Evolutionary conservation across 2,888 invertebrate genomes (phyloP).

Genomic region (Cephus pygmeus): DNA sequence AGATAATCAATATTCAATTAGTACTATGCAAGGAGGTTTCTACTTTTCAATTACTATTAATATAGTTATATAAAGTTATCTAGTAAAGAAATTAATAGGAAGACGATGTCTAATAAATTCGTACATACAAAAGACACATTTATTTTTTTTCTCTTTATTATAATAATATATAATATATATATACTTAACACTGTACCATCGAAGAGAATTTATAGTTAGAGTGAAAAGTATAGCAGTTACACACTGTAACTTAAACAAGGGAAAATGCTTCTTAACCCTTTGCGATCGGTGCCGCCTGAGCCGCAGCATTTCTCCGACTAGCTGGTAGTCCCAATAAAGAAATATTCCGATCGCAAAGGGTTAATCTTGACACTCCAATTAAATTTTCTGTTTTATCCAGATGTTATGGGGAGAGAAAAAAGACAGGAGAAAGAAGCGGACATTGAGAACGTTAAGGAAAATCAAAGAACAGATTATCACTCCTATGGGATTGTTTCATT

Average conservation of each 20-base stretch:
- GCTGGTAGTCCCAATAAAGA: too few relatives aligned
- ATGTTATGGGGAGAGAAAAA: background rate
- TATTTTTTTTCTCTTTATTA: constrained; percentile 52
- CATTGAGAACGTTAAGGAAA: background rate
- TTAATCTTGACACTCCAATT: background rate
- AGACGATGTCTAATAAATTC: constrained; percentile 26
- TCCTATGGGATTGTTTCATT: background rate
- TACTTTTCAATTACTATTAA: background rate
- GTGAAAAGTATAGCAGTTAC: constrained; percentile 40
- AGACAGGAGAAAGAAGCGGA: background rate
- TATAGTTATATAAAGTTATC: background rate
- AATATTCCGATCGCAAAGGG: too few relatives aligned
- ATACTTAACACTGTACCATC: constrained; percentile 50
- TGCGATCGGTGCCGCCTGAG: too few relatives aligned
- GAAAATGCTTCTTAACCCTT: constrained; percentile 27
- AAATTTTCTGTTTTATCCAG: background rate
- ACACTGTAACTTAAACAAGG: constrained; percentile 41
- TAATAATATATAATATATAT: constrained; percentile 39
- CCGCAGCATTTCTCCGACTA: too few relatives aligned
- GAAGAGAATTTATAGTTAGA: constrained; percentile 49
- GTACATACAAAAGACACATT: constrained; percentile 40
- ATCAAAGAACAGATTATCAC: background rate
- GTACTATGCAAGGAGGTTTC: background rate
- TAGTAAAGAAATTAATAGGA: background rate
- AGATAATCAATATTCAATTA: background rate